These are phyloP conservation scores for Onychomys leucogaster DNA, from an alignment of 2,797 vertebrate species.

Conservation along the genomic window DNA sequence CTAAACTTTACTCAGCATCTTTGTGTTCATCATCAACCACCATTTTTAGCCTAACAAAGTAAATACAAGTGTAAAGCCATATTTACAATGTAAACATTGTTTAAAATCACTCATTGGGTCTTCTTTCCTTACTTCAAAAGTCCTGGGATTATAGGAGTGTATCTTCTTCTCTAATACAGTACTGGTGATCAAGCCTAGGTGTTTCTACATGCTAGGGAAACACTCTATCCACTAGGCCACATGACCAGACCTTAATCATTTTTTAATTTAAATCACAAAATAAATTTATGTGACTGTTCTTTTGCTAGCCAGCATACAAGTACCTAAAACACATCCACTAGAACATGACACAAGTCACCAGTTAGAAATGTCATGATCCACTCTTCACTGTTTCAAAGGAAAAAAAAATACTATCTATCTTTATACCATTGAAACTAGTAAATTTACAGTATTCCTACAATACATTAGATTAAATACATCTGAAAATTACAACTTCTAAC, in stretches of 20 bases:
- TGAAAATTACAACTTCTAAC: not conserved
- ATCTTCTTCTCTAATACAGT: not conserved
- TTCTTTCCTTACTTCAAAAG: not conserved
- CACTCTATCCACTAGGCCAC: not conserved
- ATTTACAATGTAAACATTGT: not conserved
- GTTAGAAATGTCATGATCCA: not conserved
- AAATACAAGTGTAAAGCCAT: not conserved
- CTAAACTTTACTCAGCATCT: not conserved
- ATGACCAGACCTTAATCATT: not conserved
- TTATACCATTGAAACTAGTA: not conserved
- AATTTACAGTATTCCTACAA: not conserved
- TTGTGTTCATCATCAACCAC: not conserved
- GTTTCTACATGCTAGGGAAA: not conserved
- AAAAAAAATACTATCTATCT: not conserved
- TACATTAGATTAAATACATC: not conserved
- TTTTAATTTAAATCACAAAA: conserved; percentile 21
- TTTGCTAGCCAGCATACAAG: not conserved
- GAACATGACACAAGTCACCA: not conserved
- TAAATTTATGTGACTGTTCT: not conserved
- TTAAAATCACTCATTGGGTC: not conserved
- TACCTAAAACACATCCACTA: not conserved
- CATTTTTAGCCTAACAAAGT: not conserved
- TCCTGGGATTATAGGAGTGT: not conserved
- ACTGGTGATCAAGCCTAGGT: not conserved
- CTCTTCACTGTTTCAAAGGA: not conserved